Conservation (phyloP, 2,113 vertebrate genomes). For the Solenodon paradoxus region DNA sequence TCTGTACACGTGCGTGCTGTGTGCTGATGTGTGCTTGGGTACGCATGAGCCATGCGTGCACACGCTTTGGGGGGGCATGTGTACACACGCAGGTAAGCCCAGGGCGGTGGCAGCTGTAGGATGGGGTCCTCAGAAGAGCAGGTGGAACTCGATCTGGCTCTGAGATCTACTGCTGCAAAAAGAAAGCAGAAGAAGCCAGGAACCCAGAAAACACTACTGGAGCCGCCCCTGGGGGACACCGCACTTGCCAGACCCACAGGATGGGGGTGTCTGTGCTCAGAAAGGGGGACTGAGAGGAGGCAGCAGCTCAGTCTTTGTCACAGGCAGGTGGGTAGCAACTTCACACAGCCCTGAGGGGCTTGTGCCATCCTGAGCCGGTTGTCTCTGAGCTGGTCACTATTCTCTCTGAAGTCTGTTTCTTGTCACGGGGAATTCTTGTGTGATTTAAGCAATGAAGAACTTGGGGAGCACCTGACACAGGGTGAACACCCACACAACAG, state of each 20-base stretch:
- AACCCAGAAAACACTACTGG: conserved; percentile 7
- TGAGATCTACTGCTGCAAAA: background rate
- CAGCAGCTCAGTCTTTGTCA: background rate
- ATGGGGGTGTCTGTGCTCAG: too few relatives aligned
- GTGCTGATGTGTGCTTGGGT: background rate
- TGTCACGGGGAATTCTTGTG: background rate
- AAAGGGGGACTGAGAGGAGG: background rate
- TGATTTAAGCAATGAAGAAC: background rate
- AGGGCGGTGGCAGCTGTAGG: too few relatives aligned
- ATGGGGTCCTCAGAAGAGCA: background rate
- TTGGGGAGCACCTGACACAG: background rate
- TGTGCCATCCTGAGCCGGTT: background rate
- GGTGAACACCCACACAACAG: background rate
- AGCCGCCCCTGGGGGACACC: too few relatives aligned
- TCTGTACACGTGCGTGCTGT: background rate
- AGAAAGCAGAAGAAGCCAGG: conserved; percentile 8
- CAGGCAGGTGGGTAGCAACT: background rate
- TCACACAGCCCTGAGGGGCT: background rate
- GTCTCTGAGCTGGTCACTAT: background rate
- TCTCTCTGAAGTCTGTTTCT: background rate
- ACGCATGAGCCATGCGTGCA: too few relatives aligned
- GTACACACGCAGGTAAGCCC: too few relatives aligned
- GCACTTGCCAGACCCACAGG: too few relatives aligned
- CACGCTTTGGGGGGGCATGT: background rate
- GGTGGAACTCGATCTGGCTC: background rate